These are phyloP conservation scores for Catocala nupta DNA, from an alignment of 2,888 invertebrate genomes.

Conservation along the genomic window DNA sequence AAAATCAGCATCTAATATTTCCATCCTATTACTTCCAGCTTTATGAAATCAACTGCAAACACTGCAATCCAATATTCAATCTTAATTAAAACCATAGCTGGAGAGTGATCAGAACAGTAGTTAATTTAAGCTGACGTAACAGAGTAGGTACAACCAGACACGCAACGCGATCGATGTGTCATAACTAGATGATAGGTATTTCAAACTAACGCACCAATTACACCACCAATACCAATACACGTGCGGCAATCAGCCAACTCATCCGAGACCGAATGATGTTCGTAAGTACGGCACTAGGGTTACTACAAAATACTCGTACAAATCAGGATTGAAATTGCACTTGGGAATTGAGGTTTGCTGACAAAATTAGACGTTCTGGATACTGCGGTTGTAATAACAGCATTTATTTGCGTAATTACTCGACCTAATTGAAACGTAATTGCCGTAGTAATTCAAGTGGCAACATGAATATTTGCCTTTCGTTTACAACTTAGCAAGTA, in stretches of 20 bases:
- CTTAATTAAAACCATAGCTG: background rate
- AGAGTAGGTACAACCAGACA: slow-evolving; percentile 23
- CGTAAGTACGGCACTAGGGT: slow-evolving; percentile 33
- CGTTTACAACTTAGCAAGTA: slow-evolving; percentile 1
- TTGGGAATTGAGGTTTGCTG: background rate
- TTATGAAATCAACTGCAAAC: background rate
- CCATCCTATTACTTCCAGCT: too few species aligned
- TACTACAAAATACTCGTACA: slow-evolving; percentile 12
- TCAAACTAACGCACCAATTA: slow-evolving; percentile 48
- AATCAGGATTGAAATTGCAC: slow-evolving; percentile 1
- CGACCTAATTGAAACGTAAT: slow-evolving; percentile 15
- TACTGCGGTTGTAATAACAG: slow-evolving; percentile 8
- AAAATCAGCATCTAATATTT: too few species aligned
- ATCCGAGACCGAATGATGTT: slow-evolving; percentile 54
- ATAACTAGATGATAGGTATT: slow-evolving; percentile 53
- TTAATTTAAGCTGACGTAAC: slow-evolving; percentile 38
- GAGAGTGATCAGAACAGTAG: background rate
- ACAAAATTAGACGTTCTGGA: slow-evolving; percentile 1
- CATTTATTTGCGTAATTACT: slow-evolving; percentile 14
- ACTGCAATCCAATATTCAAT: background rate
- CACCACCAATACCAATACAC: slow-evolving; percentile 50
- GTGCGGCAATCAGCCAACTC: slow-evolving; percentile 57
- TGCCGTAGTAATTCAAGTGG: slow-evolving; percentile 3
- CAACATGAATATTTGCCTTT: slow-evolving; percentile 3
- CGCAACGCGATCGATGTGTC: slow-evolving; percentile 49